These are phyloP conservation scores for Lasioglossum pauxillum DNA, from an alignment of 2,888 invertebrate genomes.

Conservation along the genomic window DNA sequence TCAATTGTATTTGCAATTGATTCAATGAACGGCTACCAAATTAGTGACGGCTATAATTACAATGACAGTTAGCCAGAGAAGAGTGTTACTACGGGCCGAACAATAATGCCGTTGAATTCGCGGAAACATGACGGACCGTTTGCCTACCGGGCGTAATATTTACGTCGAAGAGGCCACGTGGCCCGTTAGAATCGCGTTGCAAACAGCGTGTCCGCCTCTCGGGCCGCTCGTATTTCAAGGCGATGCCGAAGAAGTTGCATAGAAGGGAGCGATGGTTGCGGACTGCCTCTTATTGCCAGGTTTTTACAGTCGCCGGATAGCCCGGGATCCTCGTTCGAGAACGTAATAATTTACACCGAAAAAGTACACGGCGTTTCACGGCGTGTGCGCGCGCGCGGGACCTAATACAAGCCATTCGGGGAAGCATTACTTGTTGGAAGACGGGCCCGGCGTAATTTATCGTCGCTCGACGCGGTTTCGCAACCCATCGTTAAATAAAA, in stretches of 20 bases:
- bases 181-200: constrained; percentile 65
- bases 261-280: constrained; percentile 64
- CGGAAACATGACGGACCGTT: constrained; percentile 62
- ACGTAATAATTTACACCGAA: constrained; percentile 65
- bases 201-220: constrained; percentile 22
- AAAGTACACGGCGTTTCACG: constrained; percentile 42
- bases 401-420: constrained; percentile 60
- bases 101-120: constrained; percentile 51
- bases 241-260: constrained; percentile 67
- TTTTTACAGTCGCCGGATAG: constrained; percentile 63
- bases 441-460: constrained; percentile 45
- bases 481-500: constrained; percentile 42
- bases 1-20: no score
- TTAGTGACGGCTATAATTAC: not conserved
- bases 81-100: constrained; percentile 41
- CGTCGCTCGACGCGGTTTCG: constrained; percentile 41
- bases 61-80: constrained; percentile 3
- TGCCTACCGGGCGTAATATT: constrained; percentile 56
- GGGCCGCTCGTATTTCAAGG: constrained; percentile 59
- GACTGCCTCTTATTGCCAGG: constrained; percentile 54
- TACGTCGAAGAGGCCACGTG: constrained; percentile 64
- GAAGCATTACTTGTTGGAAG: constrained; percentile 54
- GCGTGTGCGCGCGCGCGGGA: not conserved
- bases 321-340: constrained; percentile 49
- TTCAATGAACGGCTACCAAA: no score